Percentiles rank a stretch among this genome's conserved stretches.
These are phyloP conservation scores for Helicoverpa assulta DNA, from an alignment of 2,888 invertebrate genomes.

Conservation along the genomic window DNA sequence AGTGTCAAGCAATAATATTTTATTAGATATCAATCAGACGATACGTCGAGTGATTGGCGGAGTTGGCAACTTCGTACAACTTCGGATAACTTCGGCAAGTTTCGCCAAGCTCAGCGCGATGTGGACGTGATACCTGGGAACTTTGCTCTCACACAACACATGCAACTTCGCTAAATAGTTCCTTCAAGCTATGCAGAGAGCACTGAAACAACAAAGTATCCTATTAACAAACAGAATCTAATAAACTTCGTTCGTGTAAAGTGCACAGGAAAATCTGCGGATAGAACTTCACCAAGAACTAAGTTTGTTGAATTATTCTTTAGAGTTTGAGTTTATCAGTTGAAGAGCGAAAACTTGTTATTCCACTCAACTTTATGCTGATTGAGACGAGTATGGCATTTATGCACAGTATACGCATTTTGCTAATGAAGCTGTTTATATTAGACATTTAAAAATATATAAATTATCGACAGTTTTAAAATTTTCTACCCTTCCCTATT, in stretches of 20 bases:
- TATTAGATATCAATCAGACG: conserved; percentile 59
- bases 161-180: conserved; percentile 39
- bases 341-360: conserved; percentile 15
- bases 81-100: conserved; percentile 39
- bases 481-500: conserved; percentile 2
- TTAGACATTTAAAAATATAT: conserved; percentile 1
- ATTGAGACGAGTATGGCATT: conserved; percentile 28
- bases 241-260: conserved; percentile 12
- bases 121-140: conserved; percentile 58
- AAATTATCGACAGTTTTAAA: not conserved
- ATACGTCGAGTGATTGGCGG: conserved; percentile 53
- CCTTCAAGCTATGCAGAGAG: conserved; percentile 14
- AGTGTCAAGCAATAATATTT: conserved; percentile 56
- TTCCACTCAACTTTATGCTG: conserved; percentile 17
- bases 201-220: conserved; percentile 15
- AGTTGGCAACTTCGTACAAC: conserved; percentile 49
- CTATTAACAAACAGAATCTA: conserved; percentile 39
- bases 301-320: conserved; percentile 38
- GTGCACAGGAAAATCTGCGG: conserved; percentile 19
- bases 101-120: conserved; percentile 33
- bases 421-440: not conserved
- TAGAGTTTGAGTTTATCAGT: conserved; percentile 35
- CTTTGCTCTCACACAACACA: conserved; percentile 47
- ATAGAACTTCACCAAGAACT: conserved; percentile 18
- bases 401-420: conserved; percentile 12